Evolutionary conservation across 2,113 vertebrate species (phyloP), one percentile per base, ranked within the genome.

Genomic region (Xenus cinereus): DNA sequence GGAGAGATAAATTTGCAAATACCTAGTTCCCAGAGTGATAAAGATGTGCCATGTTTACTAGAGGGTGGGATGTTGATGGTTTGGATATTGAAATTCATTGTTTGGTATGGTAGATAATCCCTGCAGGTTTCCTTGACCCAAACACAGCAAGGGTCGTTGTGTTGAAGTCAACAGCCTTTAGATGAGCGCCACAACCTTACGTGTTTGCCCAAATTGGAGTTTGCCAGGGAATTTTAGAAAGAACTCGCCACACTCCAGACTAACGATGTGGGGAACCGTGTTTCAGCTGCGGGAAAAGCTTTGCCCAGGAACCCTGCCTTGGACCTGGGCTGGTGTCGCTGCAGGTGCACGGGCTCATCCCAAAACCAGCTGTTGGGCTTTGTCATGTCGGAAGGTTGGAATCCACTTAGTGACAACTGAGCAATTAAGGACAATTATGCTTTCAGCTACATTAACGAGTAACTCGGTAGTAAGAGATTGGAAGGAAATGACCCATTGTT

Each of bases 391-490:
- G 37, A 79, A 53, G 79, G 60, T 32, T 72, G 80, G 89, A 97
- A 98, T 97, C 95, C 95, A 53, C 83, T 97, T 95, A 97, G 97
- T 97, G 96, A 95, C 96, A 97, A 78, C 54, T 89, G 80, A 96
- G 69, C 89, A 97, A 90, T 87, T 95, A 75, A 92, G 90, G 89
- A 97, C 92, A 98, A 93, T 96, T 64, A 28, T 7, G 53, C 88
- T 95, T 97, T 96, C 93, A 94, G 63, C 82, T 64, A 12, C 81
- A 28, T 95, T 82, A 83, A 62, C 0, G 32, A 96, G 89, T n/a
- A 30, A 21, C 6, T 23, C 16, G 18, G 32, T 77, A 75, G 66
- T 59, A 89, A 24, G 91, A 30, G 39, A 1, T 9, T 13, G 77
- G 87, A 92, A 94, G 88, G 91, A 94, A 69, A 72, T 27, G 92